phyloP scores from a whole-genome alignment of 2,888 invertebrate species.

The Chloroclysta siterata region DNA sequence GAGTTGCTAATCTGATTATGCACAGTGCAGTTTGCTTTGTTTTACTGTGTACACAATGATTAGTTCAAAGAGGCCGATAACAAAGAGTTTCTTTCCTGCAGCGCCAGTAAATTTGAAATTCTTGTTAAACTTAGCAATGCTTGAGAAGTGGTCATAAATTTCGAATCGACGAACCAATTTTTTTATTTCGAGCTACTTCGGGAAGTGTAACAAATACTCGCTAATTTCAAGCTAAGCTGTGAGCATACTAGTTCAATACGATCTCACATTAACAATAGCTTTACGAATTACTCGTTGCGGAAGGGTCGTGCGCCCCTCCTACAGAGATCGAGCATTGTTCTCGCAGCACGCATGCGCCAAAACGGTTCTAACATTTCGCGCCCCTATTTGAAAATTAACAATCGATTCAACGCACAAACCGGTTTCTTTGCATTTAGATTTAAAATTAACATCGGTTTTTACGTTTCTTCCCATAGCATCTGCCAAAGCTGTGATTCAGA shows the following conservation, averaged over 20 bases:
- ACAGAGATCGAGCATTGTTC: conserved; percentile 55
- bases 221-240: conserved; percentile 46
- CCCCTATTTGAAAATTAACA: conserved; percentile 41
- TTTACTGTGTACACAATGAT: conserved; percentile 44
- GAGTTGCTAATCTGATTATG: conserved; percentile 76
- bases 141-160: conserved; percentile 8
- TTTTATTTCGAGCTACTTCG: conserved; percentile 12
- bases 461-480: conserved; percentile 7
- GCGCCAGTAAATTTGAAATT: conserved; percentile 9
- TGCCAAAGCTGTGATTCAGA: background rate
- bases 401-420: conserved; percentile 31
- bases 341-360: conserved; percentile 50
- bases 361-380: conserved; percentile 51
- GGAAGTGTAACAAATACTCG: conserved; percentile 31
- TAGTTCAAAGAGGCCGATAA: conserved; percentile 45
- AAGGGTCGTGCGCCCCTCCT: conserved; percentile 61
- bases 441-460: background rate
- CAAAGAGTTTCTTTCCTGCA: conserved; percentile 32
- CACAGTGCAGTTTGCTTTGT: conserved; percentile 61
- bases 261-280: conserved; percentile 49
- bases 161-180: background rate
- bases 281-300: conserved; percentile 55
- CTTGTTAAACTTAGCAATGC: conserved; percentile 11
- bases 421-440: conserved; percentile 35
- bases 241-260: conserved; percentile 40